phyloP scores from a whole-genome alignment of 2,888 invertebrate species.

The Elegia similella region DNA sequence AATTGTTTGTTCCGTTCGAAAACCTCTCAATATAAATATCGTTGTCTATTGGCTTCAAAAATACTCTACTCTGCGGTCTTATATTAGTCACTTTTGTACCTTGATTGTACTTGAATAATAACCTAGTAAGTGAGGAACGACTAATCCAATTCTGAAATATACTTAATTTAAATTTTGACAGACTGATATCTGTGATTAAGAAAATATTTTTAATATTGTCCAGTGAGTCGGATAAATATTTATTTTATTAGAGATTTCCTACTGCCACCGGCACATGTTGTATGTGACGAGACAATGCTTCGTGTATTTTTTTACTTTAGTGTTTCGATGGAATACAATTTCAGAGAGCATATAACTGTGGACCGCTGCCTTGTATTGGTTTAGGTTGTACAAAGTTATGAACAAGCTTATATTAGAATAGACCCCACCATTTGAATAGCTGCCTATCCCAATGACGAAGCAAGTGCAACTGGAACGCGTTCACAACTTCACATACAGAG shows the following conservation, averaged over 20 bases:
- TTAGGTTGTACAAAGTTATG: conserved; percentile 55
- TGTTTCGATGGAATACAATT: conserved; percentile 49
- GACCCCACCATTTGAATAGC: conserved; percentile 54
- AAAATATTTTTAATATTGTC: conserved; percentile 82
- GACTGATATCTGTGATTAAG: conserved; percentile 82
- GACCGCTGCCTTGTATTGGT: conserved; percentile 44
- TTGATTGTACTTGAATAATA: conserved; percentile 76
- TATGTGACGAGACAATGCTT: conserved; percentile 69
- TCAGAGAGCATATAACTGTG: conserved; percentile 41
- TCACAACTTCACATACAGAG: conserved; percentile 49
- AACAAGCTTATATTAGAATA: conserved; percentile 59
- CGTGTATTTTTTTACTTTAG: conserved; percentile 55
- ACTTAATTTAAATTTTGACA: conserved; percentile 82
- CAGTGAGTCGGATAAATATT: conserved; percentile 81
- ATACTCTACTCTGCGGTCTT: conserved; percentile 79
- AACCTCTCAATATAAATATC: conserved; percentile 56
- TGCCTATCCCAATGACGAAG: conserved; percentile 44
- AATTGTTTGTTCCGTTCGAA: conserved; percentile 60
- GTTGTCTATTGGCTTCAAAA: conserved; percentile 59
- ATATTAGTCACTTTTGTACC: conserved; percentile 80
- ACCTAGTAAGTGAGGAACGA: conserved; percentile 73
- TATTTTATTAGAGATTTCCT: conserved; percentile 78
- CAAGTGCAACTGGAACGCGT: conserved; percentile 46
- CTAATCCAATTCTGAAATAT: conserved; percentile 80
- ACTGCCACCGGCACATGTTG: conserved; percentile 68